Evolutionary conservation across 2,113 vertebrate species (phyloP).

Genomic region (Mixornis gularis): DNA sequence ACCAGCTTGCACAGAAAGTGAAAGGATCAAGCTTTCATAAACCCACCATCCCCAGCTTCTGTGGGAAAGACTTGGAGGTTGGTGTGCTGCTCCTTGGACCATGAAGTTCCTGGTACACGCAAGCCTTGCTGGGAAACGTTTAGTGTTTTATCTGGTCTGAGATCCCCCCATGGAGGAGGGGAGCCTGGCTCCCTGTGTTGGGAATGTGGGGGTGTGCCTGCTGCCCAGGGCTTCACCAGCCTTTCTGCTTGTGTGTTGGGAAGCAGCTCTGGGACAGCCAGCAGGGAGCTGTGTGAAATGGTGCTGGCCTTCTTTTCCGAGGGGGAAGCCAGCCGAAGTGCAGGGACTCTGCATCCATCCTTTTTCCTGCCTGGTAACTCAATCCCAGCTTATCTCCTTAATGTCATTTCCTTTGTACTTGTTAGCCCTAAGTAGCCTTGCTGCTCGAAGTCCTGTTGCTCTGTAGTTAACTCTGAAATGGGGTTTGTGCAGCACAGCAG

Average conservation of each 20-base stretch:
- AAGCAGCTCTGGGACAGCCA: not conserved
- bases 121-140: not conserved
- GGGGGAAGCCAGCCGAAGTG: fast-evolving
- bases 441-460: not conserved
- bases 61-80: not conserved
- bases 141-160: not conserved
- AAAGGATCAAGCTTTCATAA: not conserved
- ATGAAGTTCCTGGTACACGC: not conserved
- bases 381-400: not conserved
- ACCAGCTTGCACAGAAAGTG: not conserved
- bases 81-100: not conserved
- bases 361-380: not conserved
- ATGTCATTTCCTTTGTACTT: not conserved
- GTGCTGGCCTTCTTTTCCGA: not conserved
- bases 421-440: not conserved
- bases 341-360: not conserved
- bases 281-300: not conserved
- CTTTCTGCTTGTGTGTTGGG: fast-evolving
- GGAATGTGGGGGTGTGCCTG: not conserved
- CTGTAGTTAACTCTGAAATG: fast-evolving
- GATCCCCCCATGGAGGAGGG: fast-evolving
- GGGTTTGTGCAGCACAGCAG: not conserved
- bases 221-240: fast-evolving
- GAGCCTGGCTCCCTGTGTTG: fast-evolving
- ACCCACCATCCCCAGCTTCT: not conserved